Evolutionary conservation across 2,888 invertebrate species (phyloP).

Genomic region (Cyclophora albipunctata): DNA sequence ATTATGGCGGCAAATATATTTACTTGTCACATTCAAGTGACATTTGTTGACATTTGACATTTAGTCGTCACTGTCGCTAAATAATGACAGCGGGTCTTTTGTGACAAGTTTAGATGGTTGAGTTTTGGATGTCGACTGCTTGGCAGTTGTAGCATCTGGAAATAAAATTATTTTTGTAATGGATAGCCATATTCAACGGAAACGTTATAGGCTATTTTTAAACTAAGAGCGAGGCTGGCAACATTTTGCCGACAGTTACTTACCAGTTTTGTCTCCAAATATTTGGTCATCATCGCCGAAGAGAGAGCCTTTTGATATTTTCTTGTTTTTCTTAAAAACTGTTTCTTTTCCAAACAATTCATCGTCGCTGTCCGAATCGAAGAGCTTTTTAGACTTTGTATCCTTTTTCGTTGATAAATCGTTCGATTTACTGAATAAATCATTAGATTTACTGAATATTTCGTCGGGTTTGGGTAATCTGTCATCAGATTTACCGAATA

Average conservation of each 20-base stretch:
- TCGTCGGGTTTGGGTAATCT: conserved; percentile 5
- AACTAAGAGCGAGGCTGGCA: too few species aligned
- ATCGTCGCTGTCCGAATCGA: conserved; percentile 55
- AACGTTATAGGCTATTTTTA: too few species aligned
- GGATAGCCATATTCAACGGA: too few species aligned
- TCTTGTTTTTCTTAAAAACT: conserved; percentile 13
- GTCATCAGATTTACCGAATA: background rate
- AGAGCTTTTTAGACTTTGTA: conserved; percentile 26
- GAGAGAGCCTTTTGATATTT: conserved; percentile 33
- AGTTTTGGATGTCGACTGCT: conserved; percentile 21
- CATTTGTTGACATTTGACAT: too few species aligned
- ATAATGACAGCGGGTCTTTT: conserved; percentile 48
- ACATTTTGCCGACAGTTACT: conserved; percentile 9
- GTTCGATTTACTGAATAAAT: too few species aligned
- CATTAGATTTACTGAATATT: background rate
- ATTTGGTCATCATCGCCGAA: conserved; percentile 55
- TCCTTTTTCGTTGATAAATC: conserved; percentile 1
- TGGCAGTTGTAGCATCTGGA: conserved; percentile 21
- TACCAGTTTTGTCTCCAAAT: conserved; percentile 27
- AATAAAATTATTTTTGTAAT: conserved; percentile 1
- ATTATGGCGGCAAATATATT: too few species aligned
- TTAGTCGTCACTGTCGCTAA: conserved; percentile 7
- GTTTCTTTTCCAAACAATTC: conserved; percentile 42
- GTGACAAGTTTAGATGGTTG: conserved; percentile 36
- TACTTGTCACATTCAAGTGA: too few species aligned